A percentile compares a stretch with the other conserved stretches of the same genome.
Conservation (phyloP, 2,888 invertebrate species). For the Melanotus villosus region DNA sequence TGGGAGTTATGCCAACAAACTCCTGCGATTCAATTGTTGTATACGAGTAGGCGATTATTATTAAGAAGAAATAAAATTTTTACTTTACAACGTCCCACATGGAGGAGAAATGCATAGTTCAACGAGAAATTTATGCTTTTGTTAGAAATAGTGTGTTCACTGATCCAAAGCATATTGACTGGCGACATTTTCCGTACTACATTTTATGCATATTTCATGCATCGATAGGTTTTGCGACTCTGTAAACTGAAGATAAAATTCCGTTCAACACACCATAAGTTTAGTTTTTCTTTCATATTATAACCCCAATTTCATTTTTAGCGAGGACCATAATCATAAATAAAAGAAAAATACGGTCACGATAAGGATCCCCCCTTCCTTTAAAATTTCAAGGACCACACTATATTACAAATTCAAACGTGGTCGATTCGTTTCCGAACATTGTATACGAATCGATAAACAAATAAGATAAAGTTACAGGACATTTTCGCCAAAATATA, state of each 20-base stretch:
- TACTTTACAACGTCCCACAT: background rate
- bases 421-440: slow-evolving; percentile 21
- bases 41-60: slow-evolving; percentile 6
- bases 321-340: no score
- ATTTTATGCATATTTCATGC: slow-evolving; percentile 38
- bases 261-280: background rate
- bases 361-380: background rate
- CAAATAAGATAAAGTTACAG: slow-evolving; percentile 18
- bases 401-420: slow-evolving; percentile 18
- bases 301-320: no score
- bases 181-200: slow-evolving; percentile 35
- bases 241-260: slow-evolving; percentile 41
- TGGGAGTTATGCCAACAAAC: slow-evolving; percentile 3
- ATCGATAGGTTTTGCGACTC: slow-evolving; percentile 27
- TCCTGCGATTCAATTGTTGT: background rate
- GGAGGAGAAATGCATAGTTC: background rate
- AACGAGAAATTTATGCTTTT: slow-evolving; percentile 22
- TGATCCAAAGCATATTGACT: slow-evolving; percentile 38
- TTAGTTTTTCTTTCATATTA: no score
- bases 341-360: background rate
- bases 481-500: slow-evolving; percentile 15
- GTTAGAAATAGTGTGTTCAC: slow-evolving; percentile 21
- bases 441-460: slow-evolving; percentile 12
- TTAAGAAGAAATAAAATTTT: no score
- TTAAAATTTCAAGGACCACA: background rate